Conservation (phyloP, 1,140 invertebrate species). For the Sinella curviseta region DNA sequence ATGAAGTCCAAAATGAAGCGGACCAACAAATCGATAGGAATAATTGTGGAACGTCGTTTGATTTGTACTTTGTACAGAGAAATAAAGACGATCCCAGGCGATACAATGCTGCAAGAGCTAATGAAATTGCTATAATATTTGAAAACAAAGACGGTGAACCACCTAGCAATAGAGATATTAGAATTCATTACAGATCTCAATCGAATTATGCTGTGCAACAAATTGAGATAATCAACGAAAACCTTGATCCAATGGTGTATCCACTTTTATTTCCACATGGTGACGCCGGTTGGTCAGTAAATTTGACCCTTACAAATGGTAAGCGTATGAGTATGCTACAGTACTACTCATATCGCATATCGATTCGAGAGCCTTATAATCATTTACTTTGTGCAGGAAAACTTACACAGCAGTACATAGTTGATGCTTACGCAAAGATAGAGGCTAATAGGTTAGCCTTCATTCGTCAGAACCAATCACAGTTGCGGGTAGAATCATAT, state of each 20-base stretch:
- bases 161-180: background rate
- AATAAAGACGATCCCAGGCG: no score
- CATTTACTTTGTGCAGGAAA: background rate
- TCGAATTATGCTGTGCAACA: background rate
- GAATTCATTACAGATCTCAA: background rate
- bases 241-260: background rate
- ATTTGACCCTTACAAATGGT: background rate
- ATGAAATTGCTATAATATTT: background rate
- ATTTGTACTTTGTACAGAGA: no score
- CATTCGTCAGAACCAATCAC: background rate
- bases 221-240: background rate
- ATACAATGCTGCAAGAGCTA: no score
- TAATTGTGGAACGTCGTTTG: no score
- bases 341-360: background rate
- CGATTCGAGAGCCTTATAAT: background rate
- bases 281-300: background rate
- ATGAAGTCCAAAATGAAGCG: no score
- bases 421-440: background rate
- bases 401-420: background rate
- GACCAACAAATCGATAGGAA: no score
- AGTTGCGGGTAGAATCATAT: background rate
- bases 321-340: background rate
- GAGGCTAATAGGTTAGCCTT: background rate
- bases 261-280: background rate
- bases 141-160: background rate